Conservation (phyloP, 37 sponge, comb jelly and placozoan species). For the Mnemiopsis leidyi region DNA sequence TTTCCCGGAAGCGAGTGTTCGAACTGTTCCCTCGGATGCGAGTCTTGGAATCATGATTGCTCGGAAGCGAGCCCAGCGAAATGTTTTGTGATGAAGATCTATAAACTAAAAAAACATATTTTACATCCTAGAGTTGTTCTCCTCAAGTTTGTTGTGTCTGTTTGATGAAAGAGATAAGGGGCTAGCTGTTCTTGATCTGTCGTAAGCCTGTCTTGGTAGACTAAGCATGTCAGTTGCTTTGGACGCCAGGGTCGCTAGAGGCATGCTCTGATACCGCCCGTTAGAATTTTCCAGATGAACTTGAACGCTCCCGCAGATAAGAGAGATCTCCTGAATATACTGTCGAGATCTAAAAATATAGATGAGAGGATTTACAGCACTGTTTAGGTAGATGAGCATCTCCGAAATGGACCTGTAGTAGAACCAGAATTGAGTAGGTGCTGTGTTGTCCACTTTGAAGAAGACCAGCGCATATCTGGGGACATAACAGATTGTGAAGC, state of each 20-base stretch:
- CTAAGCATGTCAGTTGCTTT: constrained; percentile 24
- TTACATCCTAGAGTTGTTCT: too few species aligned
- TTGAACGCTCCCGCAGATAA: neutral
- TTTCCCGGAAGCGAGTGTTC: too few species aligned
- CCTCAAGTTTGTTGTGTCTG: neutral
- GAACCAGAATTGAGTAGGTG: neutral
- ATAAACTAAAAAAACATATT: too few species aligned
- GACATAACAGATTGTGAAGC: constrained; percentile 35
- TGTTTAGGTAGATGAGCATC: constrained; percentile 54
- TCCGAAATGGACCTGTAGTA: constrained; percentile 56
- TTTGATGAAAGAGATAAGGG: neutral
- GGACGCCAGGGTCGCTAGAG: neutral
- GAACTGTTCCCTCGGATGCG: too few species aligned
- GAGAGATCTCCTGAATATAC: neutral
- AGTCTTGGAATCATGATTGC: too few species aligned
- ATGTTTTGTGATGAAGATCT: too few species aligned
- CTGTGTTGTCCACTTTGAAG: constrained; percentile 1
- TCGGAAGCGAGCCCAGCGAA: too few species aligned
- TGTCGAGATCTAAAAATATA: constrained; percentile 43
- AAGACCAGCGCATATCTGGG: constrained; percentile 37
- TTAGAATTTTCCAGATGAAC: neutral
- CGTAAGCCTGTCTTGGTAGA: neutral
- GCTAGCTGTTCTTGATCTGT: neutral
- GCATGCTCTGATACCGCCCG: constrained; percentile 10
- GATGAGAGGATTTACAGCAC: constrained; percentile 55